Base-by-base conservation (phyloP, 2,797 vertebrate genomes). In the Enoplosus armatus region DNA sequence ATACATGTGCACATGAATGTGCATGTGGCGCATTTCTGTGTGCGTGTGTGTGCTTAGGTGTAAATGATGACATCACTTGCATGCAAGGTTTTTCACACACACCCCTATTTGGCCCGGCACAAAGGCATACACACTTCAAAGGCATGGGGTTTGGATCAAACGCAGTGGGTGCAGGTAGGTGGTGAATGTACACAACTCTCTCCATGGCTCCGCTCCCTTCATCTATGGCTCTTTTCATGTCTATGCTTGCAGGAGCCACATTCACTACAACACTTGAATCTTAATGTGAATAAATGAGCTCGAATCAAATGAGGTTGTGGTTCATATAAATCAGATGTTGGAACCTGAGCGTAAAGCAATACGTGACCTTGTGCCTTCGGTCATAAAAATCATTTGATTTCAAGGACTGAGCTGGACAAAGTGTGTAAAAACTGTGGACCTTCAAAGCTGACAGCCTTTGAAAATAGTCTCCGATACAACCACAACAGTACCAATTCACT, bases 111-210 rank as follows among this genome's bases (percentile, higher is more conserved):
- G 90, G 92, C 91, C 82, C 27, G 0, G 82, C 86, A 94, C 92
- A 95, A 93, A 94, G 83, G 88, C 87, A 75, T 79, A 76, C 86
- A 68, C 84, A 89, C 93, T 93, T 95, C 94, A 95, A 95, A 95
- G 87, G 66, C 22, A 1, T 65, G 66, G 81, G 75, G 83, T 66
- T 80, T 51, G 83, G 91, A 94, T 96, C 93, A 95, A 95, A 95
- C 83, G 37, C 77, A 39, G 80, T 45, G 71, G 66, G 89, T 84
- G 87, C 81, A 87, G 89, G 90, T 90, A 90, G 83, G 87, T 84
- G 80, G 82, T 88, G 85, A 84, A 92, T 88, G 88, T 87, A 92
- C 86, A 91, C 90, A 88, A 86, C 84, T 85, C 84, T 75, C 90
- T 80, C 84, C 80, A 54, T 84, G 85, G 78, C 85, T 75, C 80